A percentile compares a stretch with the other conserved stretches of the same genome.
These are phyloP conservation scores for Clarias laeviceps DNA, from an alignment of 2,797 vertebrate species.

Conservation along the genomic window DNA sequence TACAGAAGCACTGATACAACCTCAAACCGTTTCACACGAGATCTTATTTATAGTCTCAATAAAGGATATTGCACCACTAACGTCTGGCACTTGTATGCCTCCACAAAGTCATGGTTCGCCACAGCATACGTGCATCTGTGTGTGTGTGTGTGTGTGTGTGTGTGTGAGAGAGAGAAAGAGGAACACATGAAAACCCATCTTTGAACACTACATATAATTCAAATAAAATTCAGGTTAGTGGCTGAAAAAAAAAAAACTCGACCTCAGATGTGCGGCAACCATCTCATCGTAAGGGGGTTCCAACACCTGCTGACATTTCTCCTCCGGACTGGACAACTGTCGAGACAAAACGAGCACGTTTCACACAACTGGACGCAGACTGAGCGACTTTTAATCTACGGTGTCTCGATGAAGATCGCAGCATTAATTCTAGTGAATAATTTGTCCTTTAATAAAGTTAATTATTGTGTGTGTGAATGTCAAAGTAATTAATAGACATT, in stretches of 20 bases:
- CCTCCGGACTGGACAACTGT: slow-evolving; percentile 84
- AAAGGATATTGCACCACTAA: slow-evolving; percentile 99
- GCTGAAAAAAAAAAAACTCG: background rate
- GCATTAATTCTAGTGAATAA: background rate
- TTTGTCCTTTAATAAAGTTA: background rate
- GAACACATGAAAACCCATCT: background rate
- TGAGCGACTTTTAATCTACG: background rate
- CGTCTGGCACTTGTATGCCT: slow-evolving; percentile 95
- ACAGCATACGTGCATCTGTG: slow-evolving; percentile 89
- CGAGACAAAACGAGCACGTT: background rate
- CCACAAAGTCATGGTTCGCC: slow-evolving; percentile 93
- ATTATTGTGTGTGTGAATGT: background rate
- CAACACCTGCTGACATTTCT: slow-evolving; percentile 93
- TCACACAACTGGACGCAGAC: background rate
- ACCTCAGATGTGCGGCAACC: slow-evolving; percentile 96
- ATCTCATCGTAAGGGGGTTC: slow-evolving; percentile 96
- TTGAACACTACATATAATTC: background rate
- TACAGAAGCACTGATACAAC: background rate
- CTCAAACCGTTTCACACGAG: background rate
- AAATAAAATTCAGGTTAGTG: too few species aligned
- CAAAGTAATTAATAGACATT: background rate
- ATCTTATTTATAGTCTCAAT: background rate
- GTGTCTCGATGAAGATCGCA: background rate
- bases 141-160: background rate
- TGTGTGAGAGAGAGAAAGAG: background rate